phyloP scores from a whole-genome alignment of 2,113 vertebrate species.

The Gyps fulvus region DNA sequence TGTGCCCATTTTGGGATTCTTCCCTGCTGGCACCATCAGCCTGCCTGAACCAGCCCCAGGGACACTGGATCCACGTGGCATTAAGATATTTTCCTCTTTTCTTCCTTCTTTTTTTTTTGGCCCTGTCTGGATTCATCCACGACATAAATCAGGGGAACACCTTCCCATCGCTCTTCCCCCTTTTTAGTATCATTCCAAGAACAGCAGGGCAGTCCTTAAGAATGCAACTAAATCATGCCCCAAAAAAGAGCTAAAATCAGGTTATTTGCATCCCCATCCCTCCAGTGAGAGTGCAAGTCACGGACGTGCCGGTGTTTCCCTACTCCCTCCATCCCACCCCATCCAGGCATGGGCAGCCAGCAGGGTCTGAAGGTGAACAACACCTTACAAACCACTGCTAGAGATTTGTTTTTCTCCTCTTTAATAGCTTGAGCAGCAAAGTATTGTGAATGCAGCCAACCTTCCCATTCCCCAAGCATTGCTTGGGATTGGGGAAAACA shows the following conservation, averaged over 20 bases:
- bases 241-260: not conserved
- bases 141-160: not conserved
- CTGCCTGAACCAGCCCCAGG: not conserved
- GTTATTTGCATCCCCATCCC: not conserved
- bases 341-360: not conserved
- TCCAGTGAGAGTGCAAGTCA: not conserved
- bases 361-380: not conserved
- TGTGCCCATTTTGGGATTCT: not conserved
- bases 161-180: not conserved
- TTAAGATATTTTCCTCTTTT: not conserved
- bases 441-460: rapidly evolving
- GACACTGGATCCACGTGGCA: not conserved
- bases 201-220: not conserved
- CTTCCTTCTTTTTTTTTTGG: not conserved
- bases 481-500: not conserved
- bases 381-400: not conserved
- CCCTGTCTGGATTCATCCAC: not conserved
- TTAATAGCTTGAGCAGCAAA: not conserved
- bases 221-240: not conserved
- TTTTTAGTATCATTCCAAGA: not conserved
- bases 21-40: not conserved
- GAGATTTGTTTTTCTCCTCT: not conserved
- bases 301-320: rapidly evolving
- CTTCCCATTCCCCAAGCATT: not conserved
- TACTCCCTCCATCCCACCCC: not conserved